phyloP scores from a whole-genome alignment of 2,888 invertebrate genomes.

The Andrena marginata region DNA sequence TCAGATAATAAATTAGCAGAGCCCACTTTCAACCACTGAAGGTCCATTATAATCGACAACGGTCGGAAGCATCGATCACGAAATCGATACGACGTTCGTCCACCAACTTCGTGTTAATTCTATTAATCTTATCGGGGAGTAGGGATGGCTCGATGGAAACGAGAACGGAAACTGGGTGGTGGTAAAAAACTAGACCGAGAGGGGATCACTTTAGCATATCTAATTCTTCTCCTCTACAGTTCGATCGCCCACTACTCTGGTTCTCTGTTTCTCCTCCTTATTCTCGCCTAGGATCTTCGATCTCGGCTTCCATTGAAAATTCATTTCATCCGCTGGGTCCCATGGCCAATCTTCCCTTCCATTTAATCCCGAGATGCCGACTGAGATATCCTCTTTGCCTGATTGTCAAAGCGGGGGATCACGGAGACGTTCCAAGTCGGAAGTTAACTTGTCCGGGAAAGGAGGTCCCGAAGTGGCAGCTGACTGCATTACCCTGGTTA shows the following conservation, averaged over 20 bases:
- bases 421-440: constrained; percentile 63
- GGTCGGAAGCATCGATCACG: background rate
- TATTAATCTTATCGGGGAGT: constrained; percentile 37
- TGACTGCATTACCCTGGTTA: constrained; percentile 70
- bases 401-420: constrained; percentile 74
- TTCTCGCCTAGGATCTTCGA: constrained; percentile 60
- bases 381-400: constrained; percentile 72
- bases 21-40: background rate
- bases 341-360: constrained; percentile 77
- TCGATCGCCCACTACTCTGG: constrained; percentile 4
- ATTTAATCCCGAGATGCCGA: constrained; percentile 76
- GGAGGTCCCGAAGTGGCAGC: constrained; percentile 66
- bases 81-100: background rate
- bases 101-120: constrained; percentile 17
- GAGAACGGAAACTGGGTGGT: background rate
- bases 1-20: background rate
- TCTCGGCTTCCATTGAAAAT: constrained; percentile 77
- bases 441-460: constrained; percentile 70
- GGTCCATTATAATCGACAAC: background rate
- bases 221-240: background rate
- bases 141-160: background rate
- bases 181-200: constrained; percentile 21
- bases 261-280: constrained; percentile 47
- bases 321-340: constrained; percentile 77
- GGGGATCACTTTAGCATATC: constrained; percentile 49